Percentiles rank a stretch among this genome's conserved stretches.
Conservation (phyloP, 2,888 invertebrate species). For the Dexiosoma caninum region DNA sequence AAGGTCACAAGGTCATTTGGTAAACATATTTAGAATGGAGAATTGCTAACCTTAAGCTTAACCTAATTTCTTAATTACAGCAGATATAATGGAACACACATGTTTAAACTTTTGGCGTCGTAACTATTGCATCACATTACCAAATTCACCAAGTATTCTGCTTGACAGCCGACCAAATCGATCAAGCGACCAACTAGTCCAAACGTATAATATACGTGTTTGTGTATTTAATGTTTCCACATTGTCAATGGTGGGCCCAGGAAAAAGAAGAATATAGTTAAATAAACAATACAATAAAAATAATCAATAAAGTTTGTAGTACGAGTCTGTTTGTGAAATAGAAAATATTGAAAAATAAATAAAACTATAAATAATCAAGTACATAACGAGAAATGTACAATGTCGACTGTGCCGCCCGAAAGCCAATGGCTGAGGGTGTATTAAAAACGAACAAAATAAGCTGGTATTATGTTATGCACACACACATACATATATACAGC, state of each 20-base stretch:
- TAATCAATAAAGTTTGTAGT: not conserved
- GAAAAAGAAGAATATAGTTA: too few relatives aligned
- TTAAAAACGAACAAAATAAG: constrained; percentile 5
- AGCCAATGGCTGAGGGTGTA: not conserved
- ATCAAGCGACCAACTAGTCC: too few relatives aligned
- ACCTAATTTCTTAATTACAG: too few relatives aligned
- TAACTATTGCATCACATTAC: constrained; percentile 17
- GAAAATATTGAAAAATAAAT: too few relatives aligned
- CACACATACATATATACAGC: not conserved
- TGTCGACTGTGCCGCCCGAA: not conserved
- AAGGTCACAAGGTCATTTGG: too few relatives aligned
- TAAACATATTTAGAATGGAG: too few relatives aligned
- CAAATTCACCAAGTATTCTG: constrained; percentile 14
- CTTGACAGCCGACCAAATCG: not conserved
- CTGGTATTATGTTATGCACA: not conserved
- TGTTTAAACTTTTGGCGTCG: constrained; percentile 18
- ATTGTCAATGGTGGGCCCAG: constrained; percentile 36
- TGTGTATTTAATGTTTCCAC: constrained; percentile 2
- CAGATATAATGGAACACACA: constrained; percentile 3
- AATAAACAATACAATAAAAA: not conserved
- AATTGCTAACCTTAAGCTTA: too few relatives aligned
- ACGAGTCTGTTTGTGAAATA: not conserved
- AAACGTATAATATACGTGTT: not conserved
- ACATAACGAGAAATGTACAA: constrained; percentile 10
- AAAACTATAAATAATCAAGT: constrained; percentile 29